A percentile compares a stretch with the other conserved stretches of the same genome.
phyloP scores from a whole-genome alignment of 2,888 invertebrate genomes.

The Physocephala rufipes region DNA sequence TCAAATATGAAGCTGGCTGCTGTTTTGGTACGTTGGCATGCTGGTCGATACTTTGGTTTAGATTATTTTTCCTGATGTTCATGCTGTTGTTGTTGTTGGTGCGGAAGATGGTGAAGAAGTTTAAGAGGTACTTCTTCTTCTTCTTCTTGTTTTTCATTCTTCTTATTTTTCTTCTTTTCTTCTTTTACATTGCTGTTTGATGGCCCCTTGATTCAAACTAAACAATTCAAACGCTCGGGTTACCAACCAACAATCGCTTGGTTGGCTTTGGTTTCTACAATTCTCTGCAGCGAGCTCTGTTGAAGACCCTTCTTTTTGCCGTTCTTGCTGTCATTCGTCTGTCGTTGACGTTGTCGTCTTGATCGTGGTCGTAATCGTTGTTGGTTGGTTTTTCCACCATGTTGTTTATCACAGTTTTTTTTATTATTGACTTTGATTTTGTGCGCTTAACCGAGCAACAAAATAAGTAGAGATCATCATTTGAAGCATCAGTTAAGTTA shows the following conservation, averaged over 20 bases:
- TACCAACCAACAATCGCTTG: too few relatives aligned
- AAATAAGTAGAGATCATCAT: background rate
- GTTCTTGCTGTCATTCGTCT: background rate
- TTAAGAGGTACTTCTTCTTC: background rate
- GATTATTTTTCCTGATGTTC: background rate
- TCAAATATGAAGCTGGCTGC: too few relatives aligned
- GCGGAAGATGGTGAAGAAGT: background rate
- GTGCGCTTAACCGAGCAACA: constrained; percentile 9
- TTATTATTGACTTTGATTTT: constrained; percentile 16
- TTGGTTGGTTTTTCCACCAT: background rate
- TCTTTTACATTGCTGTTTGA: too few relatives aligned
- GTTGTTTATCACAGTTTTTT: background rate
- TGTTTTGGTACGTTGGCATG: too few relatives aligned
- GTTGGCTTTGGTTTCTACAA: too few relatives aligned
- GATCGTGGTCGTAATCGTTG: background rate
- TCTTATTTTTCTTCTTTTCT: too few relatives aligned
- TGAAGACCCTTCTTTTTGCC: background rate
- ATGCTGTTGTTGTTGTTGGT: background rate
- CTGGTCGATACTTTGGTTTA: too few relatives aligned
- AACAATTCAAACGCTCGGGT: too few relatives aligned
- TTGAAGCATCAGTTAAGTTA: background rate
- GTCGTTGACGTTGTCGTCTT: too few relatives aligned
- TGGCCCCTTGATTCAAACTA: too few relatives aligned
- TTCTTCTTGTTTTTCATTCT: too few relatives aligned
- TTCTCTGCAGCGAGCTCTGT: constrained; percentile 7